Conservation (phyloP, 1,140 invertebrate genomes). For the Drosophila mayri region DNA sequence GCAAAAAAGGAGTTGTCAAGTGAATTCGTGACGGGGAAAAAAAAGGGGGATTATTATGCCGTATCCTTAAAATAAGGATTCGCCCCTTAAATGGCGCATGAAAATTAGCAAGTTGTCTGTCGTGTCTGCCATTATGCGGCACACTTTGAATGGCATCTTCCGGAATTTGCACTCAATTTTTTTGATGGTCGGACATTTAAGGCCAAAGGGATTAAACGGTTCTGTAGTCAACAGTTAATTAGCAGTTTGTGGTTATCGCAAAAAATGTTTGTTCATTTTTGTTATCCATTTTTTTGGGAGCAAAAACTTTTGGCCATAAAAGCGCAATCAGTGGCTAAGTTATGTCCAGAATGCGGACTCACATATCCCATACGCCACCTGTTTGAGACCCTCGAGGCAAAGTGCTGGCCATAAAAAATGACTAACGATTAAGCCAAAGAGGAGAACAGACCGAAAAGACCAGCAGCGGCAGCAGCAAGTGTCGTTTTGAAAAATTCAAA, state of each 20-base stretch:
- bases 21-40: slow-evolving; percentile 68
- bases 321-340: slow-evolving; percentile 80
- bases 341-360: slow-evolving; percentile 56
- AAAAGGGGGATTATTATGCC: background rate
- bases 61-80: slow-evolving; percentile 19
- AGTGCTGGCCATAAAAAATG: slow-evolving; percentile 56
- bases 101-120: slow-evolving; percentile 82
- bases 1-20: slow-evolving; percentile 80
- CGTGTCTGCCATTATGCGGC: slow-evolving; percentile 77
- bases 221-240: slow-evolving; percentile 71
- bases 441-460: slow-evolving; percentile 18
- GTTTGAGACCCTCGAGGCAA: slow-evolving; percentile 32
- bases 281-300: background rate
- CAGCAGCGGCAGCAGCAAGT: slow-evolving; percentile 44
- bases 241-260: slow-evolving; percentile 73
- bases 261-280: slow-evolving; percentile 9
- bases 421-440: slow-evolving; percentile 50
- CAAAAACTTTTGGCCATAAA: slow-evolving; percentile 77
- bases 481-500: slow-evolving; percentile 84
- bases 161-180: slow-evolving; percentile 25
- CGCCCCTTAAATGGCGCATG: slow-evolving; percentile 78
- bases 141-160: slow-evolving; percentile 70
- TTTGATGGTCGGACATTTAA: slow-evolving; percentile 32
- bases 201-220: slow-evolving; percentile 58
- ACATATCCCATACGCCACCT: slow-evolving; percentile 55